Conservation (phyloP, 2,797 vertebrate species). For the Rhynchotus rufescens region DNA sequence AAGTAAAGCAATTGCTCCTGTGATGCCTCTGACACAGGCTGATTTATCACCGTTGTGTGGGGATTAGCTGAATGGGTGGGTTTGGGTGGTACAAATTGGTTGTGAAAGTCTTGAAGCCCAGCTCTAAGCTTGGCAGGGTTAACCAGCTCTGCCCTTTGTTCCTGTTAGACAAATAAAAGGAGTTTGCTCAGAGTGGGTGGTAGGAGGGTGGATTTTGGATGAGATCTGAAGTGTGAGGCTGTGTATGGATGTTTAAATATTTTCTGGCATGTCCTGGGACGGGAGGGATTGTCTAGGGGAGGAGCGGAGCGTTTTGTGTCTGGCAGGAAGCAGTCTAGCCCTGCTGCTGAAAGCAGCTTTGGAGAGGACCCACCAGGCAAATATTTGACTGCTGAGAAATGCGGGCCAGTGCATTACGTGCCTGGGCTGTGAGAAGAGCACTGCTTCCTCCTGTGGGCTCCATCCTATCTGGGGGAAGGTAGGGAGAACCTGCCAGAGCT, state of each 20-base stretch:
- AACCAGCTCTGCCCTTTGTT: slow-evolving; percentile 43
- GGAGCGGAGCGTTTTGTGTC: neutral
- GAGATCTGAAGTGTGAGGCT: slow-evolving; percentile 32
- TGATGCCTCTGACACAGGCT: neutral
- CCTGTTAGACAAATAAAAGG: slow-evolving; percentile 62
- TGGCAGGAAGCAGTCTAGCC: slow-evolving; percentile 52
- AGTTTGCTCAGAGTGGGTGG: slow-evolving; percentile 63
- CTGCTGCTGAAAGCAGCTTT: slow-evolving; percentile 22
- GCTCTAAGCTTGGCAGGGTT: slow-evolving; percentile 16
- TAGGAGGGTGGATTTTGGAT: slow-evolving; percentile 61
- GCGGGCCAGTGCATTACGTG: neutral
- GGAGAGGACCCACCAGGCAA: slow-evolving; percentile 23
- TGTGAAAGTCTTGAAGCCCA: neutral
- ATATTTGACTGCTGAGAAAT: slow-evolving; percentile 38
- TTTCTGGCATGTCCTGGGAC: slow-evolving; percentile 28
- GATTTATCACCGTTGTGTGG: neutral
- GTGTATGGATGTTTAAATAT: slow-evolving; percentile 34
- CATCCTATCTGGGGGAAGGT: neutral
- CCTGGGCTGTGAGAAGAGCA: neutral
- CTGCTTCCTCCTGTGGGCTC: neutral
- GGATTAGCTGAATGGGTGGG: slow-evolving; percentile 44
- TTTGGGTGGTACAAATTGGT: slow-evolving; percentile 40
- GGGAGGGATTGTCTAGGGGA: slow-evolving; percentile 13
- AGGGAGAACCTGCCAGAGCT: neutral
- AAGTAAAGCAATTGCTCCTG: neutral